Evolutionary conservation across 2,113 vertebrate species (phyloP).

Genomic region (Nasalis larvatus): DNA sequence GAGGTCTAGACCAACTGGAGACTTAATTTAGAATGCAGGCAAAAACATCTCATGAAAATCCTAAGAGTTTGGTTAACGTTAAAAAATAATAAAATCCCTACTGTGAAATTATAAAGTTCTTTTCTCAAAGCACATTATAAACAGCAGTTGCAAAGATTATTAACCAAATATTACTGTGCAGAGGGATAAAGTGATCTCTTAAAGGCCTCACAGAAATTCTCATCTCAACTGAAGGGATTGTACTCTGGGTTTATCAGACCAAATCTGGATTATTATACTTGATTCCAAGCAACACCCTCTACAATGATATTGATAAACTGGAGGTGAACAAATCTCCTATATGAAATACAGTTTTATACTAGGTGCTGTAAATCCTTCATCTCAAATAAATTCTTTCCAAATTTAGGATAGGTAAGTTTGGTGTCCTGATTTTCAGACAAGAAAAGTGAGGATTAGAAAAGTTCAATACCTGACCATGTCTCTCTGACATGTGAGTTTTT

Average conservation of each 20-base stretch:
- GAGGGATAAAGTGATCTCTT: conserved; percentile 58
- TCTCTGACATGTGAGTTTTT: not conserved
- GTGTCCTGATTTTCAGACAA: not conserved
- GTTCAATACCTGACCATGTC: not conserved
- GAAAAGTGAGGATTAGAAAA: not conserved
- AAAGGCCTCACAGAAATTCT: conserved; percentile 24
- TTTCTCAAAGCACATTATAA: conserved; percentile 56
- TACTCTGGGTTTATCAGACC: not conserved
- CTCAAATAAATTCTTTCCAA: not conserved
- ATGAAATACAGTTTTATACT: not conserved
- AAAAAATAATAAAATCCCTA: conserved; percentile 64
- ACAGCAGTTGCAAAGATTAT: conserved; percentile 38
- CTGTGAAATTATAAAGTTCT: conserved; percentile 67
- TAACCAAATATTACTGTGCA: conserved; percentile 57
- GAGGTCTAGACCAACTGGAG: conserved; percentile 47
- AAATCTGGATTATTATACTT: not conserved
- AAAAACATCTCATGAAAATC: conserved; percentile 60
- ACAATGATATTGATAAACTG: not conserved
- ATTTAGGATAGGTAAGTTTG: not conserved
- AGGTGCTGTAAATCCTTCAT: not conserved
- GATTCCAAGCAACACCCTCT: not conserved
- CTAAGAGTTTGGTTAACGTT: conserved; percentile 40
- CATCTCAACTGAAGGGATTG: not conserved
- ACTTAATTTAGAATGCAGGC: conserved; percentile 40
- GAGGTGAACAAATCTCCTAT: not conserved